Base-by-base conservation (phyloP, 2,113 vertebrate genomes). In the Ailurus styani region DNA sequence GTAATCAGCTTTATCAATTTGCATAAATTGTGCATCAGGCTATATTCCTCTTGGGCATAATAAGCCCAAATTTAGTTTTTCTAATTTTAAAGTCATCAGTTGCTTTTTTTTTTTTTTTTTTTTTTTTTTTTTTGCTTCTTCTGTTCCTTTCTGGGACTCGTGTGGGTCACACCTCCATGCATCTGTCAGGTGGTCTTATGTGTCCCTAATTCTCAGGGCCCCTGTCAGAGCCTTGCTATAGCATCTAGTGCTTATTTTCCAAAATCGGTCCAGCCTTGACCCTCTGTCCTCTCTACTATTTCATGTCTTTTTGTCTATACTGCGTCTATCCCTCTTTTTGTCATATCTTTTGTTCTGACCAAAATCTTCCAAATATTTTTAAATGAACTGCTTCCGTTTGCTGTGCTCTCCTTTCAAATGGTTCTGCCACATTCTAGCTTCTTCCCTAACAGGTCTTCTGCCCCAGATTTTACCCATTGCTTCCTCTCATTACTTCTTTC, bases 1-100 rank as follows among this genome's bases (percentile, higher is more conserved):
- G 95, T 98, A 98, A 98, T 98, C 98, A 98, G 97, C 97, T 97
- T 98, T 98, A 98, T 98, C 98, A 98, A 98, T 98, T 98, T 98
- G 98, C 98, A 98, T 98, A 98, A 98, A 98, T 98, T 98, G 96
- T 97, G 81, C 97, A 97, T 98, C 97, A 98, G 97, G 97, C 97
- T 98, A 97, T 98, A 98, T 98, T 98, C 98, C 98, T 98, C 97
- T 97, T 96, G 97, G 98, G 98, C 88, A 97, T 97, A 98, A 98
- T 98, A 98, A 98, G 97, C 95, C 97, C 96, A 97, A 97, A 98
- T 98, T 98, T 97, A 98, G 97, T 98, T 98, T 98, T 98, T 98
- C 97, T 98, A 98, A 98, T 98, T 98, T 98, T 98, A 98, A 98
- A 98, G 81, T 98, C 97, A 96, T 98, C 96, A 97, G 97, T 97